Conservation (phyloP, 2,113 vertebrate species). For the Myotis brandtii region DNA sequence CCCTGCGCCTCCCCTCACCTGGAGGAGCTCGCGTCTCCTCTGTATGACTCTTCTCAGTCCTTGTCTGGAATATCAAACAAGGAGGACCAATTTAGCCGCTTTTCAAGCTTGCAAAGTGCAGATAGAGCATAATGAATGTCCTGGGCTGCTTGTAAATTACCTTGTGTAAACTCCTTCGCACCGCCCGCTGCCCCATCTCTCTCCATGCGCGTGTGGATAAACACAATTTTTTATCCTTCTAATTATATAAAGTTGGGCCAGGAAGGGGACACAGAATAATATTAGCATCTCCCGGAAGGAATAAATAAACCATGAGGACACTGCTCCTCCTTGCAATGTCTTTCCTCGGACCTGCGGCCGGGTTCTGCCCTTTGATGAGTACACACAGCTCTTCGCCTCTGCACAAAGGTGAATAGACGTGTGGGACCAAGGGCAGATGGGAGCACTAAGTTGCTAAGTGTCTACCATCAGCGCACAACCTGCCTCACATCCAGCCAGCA, state of each 20-base stretch:
- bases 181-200: conserved; percentile 69
- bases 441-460: background rate
- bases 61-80: conserved; percentile 76
- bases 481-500: background rate
- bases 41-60: conserved; percentile 31
- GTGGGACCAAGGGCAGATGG: background rate
- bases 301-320: conserved; percentile 78
- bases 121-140: conserved; percentile 81
- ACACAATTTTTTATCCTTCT: conserved; percentile 77
- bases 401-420: background rate
- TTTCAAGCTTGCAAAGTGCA: conserved; percentile 75
- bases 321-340: background rate
- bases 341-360: conserved; percentile 6
- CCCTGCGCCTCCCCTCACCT: background rate
- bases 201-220: conserved; percentile 78
- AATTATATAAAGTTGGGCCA: conserved; percentile 80
- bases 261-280: conserved; percentile 75
- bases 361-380: conserved; percentile 31
- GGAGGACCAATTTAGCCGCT: conserved; percentile 68
- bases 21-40: conserved; percentile 5
- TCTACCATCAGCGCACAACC: background rate
- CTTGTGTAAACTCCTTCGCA: conserved; percentile 78
- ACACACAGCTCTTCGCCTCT: background rate
- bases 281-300: conserved; percentile 75
- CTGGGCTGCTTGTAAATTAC: conserved; percentile 80